phyloP scores from a whole-genome alignment of 2,888 invertebrate species.

The Fragum whitleyi region DNA sequence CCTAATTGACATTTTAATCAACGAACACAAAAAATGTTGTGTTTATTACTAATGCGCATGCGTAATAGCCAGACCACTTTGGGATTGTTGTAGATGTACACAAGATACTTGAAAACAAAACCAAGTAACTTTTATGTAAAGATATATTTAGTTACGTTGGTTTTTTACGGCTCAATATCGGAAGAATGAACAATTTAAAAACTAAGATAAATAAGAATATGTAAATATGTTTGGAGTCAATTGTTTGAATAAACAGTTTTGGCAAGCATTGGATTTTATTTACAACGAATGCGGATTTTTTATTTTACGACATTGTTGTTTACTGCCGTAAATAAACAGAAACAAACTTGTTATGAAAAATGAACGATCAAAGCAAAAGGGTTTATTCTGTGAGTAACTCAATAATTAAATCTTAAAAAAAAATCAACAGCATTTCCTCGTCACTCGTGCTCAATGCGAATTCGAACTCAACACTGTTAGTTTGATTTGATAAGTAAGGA shows the following conservation, averaged over 20 bases:
- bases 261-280: no score
- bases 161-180: no score
- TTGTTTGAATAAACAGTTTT: no score
- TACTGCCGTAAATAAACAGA: slow-evolving; percentile 41
- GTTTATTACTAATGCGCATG: slow-evolving; percentile 51
- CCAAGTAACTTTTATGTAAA: neutral
- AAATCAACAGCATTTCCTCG: no score
- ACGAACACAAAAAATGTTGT: slow-evolving; percentile 55
- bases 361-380: slow-evolving; percentile 46
- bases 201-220: no score
- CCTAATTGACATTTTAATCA: neutral
- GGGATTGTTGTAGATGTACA: slow-evolving; percentile 59
- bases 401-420: no score
- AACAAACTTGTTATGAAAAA: slow-evolving; percentile 12
- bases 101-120: slow-evolving; percentile 22
- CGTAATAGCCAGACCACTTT: slow-evolving; percentile 36
- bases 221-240: no score
- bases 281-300: neutral
- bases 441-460: no score
- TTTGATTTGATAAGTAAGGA: no score
- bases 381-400: slow-evolving; percentile 48
- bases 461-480: no score
- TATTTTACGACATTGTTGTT: slow-evolving; percentile 51
- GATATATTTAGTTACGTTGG: neutral
- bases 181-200: no score